Conservation (phyloP, 2,113 vertebrate genomes). For the Mesembrinibis cayennensis region DNA sequence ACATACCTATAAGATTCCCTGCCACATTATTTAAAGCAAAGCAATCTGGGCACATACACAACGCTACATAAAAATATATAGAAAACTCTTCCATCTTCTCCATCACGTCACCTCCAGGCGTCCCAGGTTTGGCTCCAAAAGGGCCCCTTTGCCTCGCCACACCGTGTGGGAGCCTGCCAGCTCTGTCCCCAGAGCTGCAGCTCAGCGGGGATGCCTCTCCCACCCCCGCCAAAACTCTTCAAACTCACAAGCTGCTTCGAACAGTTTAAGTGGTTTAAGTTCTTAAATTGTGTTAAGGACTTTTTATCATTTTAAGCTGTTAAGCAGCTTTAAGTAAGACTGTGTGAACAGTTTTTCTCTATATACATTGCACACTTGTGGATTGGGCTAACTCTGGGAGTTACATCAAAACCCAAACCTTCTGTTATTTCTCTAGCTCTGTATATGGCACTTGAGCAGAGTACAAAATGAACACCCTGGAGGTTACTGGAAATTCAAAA, state of each 20-base stretch:
- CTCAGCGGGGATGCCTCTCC: not conserved
- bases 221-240: not conserved
- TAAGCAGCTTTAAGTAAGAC: constrained; percentile 58
- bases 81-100: not conserved
- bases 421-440: not conserved
- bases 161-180: rapidly evolving
- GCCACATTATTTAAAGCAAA: not conserved
- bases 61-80: rapidly evolving
- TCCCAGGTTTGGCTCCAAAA: not conserved
- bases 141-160: no score
- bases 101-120: not conserved
- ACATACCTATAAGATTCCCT: not conserved
- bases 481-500: not conserved
- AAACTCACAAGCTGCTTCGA: not conserved
- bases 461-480: not conserved
- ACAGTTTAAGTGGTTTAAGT: constrained; percentile 61
- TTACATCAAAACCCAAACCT: not conserved
- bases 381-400: not conserved
- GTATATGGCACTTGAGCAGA: not conserved
- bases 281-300: constrained; percentile 52
- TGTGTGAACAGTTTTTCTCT: not conserved
- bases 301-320: constrained; percentile 60
- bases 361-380: not conserved
- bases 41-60: no score
- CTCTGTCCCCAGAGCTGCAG: not conserved